These are phyloP conservation scores for Xanthostigma xanthostigma DNA, from an alignment of 2,888 invertebrate species.

Conservation along the genomic window DNA sequence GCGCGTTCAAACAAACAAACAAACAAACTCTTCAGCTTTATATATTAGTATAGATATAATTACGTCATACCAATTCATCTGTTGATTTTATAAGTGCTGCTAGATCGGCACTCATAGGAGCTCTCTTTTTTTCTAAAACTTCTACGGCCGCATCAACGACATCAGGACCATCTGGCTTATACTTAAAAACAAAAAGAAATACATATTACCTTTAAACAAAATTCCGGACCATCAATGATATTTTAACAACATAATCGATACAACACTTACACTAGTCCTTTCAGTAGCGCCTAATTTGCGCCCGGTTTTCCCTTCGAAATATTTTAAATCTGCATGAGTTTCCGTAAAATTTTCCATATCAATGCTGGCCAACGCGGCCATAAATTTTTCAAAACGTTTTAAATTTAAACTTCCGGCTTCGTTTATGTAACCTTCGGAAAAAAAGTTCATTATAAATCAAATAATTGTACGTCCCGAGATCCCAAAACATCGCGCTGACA, in stretches of 20 bases:
- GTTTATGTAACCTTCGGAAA: conserved; percentile 72
- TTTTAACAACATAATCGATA: background rate
- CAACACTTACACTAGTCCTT: conserved; percentile 23
- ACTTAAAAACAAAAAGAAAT: conserved; percentile 7
- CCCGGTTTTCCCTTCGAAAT: conserved; percentile 67
- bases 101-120: conserved; percentile 32
- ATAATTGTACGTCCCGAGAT: background rate
- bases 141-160: conserved; percentile 34
- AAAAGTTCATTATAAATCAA: conserved; percentile 3
- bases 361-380: conserved; percentile 55
- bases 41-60: no score
- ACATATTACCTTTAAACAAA: conserved; percentile 11
- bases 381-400: conserved; percentile 68
- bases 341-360: conserved; percentile 65
- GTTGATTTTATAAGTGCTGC: conserved; percentile 47
- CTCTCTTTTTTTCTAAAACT: conserved; percentile 27
- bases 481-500: background rate
- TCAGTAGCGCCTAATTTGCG: conserved; percentile 33
- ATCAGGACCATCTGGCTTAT: conserved; percentile 17
- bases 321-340: conserved; percentile 66
- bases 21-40: no score
- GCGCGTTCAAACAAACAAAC: no score
- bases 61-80: conserved; percentile 43
- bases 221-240: no score
- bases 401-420: conserved; percentile 76